A percentile compares a stretch with the other conserved stretches of the same genome.
Evolutionary conservation across 37 sponge, comb jelly and placozoan species (phyloP).

Genomic region (Spongia lamella): DNA sequence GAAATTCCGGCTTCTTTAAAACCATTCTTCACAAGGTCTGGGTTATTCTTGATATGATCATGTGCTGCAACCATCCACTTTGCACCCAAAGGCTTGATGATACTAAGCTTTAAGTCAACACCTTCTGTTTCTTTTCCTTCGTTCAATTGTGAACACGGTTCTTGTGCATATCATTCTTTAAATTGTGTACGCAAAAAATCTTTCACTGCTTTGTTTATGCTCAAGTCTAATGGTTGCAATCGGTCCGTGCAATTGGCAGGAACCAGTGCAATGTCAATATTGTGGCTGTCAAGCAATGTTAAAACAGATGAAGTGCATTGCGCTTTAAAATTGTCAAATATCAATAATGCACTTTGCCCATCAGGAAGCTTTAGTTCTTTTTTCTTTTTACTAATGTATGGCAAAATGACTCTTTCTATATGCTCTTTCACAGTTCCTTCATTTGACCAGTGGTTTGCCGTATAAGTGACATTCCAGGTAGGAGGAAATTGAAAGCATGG

Average conservation of each 20-base stretch:
- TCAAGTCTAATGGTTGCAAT: too few relatives aligned
- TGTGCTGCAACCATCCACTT: too few relatives aligned
- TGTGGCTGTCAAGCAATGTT: too few relatives aligned
- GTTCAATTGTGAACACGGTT: too few relatives aligned
- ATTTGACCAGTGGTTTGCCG: constrained; percentile 44
- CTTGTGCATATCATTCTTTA: too few relatives aligned
- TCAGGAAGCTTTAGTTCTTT: constrained; percentile 16
- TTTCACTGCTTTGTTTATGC: too few relatives aligned
- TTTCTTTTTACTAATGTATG: constrained; percentile 16
- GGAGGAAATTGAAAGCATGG: constrained; percentile 13
- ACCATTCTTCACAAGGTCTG: background rate
- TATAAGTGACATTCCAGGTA: constrained; percentile 29
- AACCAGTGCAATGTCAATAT: too few relatives aligned
- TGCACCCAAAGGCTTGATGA: too few relatives aligned
- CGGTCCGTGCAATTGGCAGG: too few relatives aligned
- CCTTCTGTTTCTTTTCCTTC: too few relatives aligned
- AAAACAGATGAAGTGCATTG: constrained; percentile 19
- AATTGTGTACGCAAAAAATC: too few relatives aligned
- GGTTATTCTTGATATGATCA: background rate
- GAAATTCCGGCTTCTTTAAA: constrained; percentile 7
- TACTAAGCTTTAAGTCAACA: too few relatives aligned
- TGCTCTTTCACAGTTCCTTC: constrained; percentile 29
- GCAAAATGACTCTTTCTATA: constrained; percentile 16
- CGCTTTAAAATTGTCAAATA: constrained; percentile 45
- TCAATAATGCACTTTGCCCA: constrained; percentile 34